Base-by-base conservation (phyloP, 2,113 vertebrate species). In the Cisticola juncidis region DNA sequence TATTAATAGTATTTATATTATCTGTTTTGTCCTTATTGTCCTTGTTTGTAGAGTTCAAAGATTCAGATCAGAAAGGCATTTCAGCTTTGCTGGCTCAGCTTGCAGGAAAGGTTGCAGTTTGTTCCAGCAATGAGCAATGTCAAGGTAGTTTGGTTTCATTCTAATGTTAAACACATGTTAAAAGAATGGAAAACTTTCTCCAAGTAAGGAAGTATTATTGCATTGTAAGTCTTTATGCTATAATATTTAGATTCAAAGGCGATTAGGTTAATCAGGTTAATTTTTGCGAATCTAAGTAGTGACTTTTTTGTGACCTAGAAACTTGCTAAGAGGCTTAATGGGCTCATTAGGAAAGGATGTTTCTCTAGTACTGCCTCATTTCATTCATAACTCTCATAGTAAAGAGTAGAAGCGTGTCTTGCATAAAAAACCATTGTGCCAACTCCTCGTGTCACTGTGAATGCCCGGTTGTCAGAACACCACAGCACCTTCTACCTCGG, bases 1-100 rank as follows among this genome's bases (percentile, higher is more conserved):
- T 66, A 45, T 54, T 62, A 48, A 31, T 58, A 58, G 64, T 65
- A 28, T 79, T 61, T 72, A 74, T 71, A 31, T 44, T 68, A n/a
- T n/a, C 20, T 83, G 12, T 78, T 70, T 40, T 81, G 50, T 78
- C 65, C 44, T 68, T 82, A 35, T 29, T 88, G 65, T 71, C 71
- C 81, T 68, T 81, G 50, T 74, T 84, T 85, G 48, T 79, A 71
- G 79, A 76, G 33, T 69, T 96, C 33, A 92, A 9, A 92, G 57
- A 44, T 68, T 88, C 29, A 2, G 56, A 64, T 72, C 57, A 76
- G 86, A 88, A 90, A 76, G 12, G 35, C 42, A 25, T 78, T 91
- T 90, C 81, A 36, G 61, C 26, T 93, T 78, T 87, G 26, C 53
- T 81, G 81, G 45, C 84, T 92, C 47, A 69, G 65, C 71, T 79